phyloP scores from a whole-genome alignment of 2,888 invertebrate genomes.

The Unio delphinus region DNA sequence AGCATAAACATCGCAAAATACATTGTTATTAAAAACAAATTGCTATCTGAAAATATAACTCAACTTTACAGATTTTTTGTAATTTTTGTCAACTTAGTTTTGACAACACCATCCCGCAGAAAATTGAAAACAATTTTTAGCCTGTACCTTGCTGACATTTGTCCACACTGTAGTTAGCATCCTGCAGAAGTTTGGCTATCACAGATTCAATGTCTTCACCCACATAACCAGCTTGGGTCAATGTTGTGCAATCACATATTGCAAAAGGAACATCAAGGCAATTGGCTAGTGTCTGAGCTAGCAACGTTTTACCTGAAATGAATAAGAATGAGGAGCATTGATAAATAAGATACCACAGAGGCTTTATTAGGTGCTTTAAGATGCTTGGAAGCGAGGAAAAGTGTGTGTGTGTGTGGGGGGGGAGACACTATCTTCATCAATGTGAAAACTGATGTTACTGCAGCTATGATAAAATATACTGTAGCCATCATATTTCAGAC shows the following conservation, averaged over 20 bases:
- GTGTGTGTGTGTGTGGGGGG: background rate
- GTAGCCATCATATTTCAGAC: no score
- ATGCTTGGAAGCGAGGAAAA: background rate
- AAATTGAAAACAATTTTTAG: background rate
- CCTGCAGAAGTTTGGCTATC: conserved; percentile 93
- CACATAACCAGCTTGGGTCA: conserved; percentile 83
- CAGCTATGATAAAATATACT: no score
- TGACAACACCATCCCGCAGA: background rate
- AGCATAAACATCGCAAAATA: no score
- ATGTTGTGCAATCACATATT: conserved; percentile 90
- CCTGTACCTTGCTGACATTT: conserved; percentile 88
- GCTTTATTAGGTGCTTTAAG: background rate
- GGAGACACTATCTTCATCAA: background rate
- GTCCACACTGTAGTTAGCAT: conserved; percentile 97
- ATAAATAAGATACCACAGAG: background rate
- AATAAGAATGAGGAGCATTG: background rate
- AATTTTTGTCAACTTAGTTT: background rate
- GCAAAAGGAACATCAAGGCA: conserved; percentile 99
- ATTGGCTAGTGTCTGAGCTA: conserved; percentile 97
- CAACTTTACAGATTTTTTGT: no score
- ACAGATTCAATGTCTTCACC: conserved; percentile 99
- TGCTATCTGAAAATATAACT: no score
- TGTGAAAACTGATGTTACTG: background rate
- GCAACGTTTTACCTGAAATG: conserved; percentile 88
- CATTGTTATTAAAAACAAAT: no score